Evolutionary conservation across 2,113 vertebrate genomes (phyloP), one percentile per base, ranked within the genome.

Genomic region (Phrynocephalus versicolor): DNA sequence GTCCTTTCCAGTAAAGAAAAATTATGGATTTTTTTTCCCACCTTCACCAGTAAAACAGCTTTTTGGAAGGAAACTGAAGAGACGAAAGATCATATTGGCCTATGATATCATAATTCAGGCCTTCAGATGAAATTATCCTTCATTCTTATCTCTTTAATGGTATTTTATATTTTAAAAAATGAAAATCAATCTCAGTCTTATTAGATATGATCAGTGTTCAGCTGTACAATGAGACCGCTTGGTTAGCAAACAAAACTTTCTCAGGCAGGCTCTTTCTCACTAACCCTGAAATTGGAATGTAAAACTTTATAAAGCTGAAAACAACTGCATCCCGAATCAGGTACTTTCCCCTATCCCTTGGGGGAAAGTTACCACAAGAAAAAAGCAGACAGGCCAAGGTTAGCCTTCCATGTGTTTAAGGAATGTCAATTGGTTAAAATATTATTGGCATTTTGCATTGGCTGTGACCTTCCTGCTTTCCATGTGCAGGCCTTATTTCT

Each of bases 1-100:
- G 41, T 30, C 71, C 65, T 55, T 90, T 88, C 75, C 76, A 75
- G 39, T 87, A 70, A 87, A 87, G 79, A 75, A 69, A 62, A 30
- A 80, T 8, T 64, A 15, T 69, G 58, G 30, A 30, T 88, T 82
- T 77, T 60, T n/a, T 45, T n/a, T n/a, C n/a, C 41, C 23, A 10
- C 41, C 60, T 67, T 86, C 64, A 8, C 14, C 55, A 73, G 73
- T 51, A 73, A 14, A 21, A 57, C 35, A 67, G 16, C 2, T 73
- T 62, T 78, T 39, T 89, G 67, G 57, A 30, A 0, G 35, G 71
- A 51, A 67, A 57, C 35, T 62, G 1, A 64, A 0, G 0, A 70
- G 58, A 23, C n/a, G 23, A 35, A 55, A 73, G 33, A 78, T 78
- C 55, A 1, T 37, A 35, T 27, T 84, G 65, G 45, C 1, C 55